Evolutionary conservation across 2,888 invertebrate genomes (phyloP).

Genomic region (Cheilosia scutellata): DNA sequence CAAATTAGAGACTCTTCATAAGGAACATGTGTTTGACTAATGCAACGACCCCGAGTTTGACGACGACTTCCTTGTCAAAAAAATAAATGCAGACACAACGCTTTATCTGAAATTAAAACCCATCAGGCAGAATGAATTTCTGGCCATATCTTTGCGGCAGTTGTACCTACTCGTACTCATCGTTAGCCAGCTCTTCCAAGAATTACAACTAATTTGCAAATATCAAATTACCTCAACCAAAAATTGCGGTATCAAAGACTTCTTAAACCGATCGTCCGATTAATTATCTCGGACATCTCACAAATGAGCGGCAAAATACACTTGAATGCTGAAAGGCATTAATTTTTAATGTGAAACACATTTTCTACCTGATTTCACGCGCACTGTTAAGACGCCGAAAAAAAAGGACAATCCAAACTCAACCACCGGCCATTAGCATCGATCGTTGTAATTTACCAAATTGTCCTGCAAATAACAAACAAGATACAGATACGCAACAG

Average conservation of each 20-base stretch:
- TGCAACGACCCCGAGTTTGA: too few relatives aligned
- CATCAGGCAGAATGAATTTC: too few relatives aligned
- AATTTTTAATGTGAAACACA: conserved; percentile 65
- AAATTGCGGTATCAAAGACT: conserved; percentile 24
- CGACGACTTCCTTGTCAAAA: too few relatives aligned
- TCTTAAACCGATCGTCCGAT: conserved; percentile 58
- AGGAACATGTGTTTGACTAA: too few relatives aligned
- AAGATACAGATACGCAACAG: conserved; percentile 50
- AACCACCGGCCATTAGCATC: conserved; percentile 54
- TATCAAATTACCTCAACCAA: conserved; percentile 40
- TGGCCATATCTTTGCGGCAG: neutral
- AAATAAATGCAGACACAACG: too few relatives aligned
- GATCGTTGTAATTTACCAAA: conserved; percentile 54
- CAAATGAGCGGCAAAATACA: conserved; percentile 62
- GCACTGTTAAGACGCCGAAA: conserved; percentile 17
- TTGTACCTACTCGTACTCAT: neutral
- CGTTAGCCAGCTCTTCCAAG: conserved; percentile 27
- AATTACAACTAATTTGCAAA: conserved; percentile 34
- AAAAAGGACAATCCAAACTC: conserved; percentile 41
- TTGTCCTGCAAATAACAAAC: conserved; percentile 73
- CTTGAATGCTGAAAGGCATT: conserved; percentile 54
- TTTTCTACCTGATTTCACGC: conserved; percentile 73
- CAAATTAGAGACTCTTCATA: too few relatives aligned
- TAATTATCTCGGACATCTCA: conserved; percentile 65
- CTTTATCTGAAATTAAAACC: too few relatives aligned